Percentiles rank a stretch among this genome's conserved stretches.
These are phyloP conservation scores for Odocoileus virginianus DNA, from an alignment of 2,113 vertebrate species.

Conservation along the genomic window DNA sequence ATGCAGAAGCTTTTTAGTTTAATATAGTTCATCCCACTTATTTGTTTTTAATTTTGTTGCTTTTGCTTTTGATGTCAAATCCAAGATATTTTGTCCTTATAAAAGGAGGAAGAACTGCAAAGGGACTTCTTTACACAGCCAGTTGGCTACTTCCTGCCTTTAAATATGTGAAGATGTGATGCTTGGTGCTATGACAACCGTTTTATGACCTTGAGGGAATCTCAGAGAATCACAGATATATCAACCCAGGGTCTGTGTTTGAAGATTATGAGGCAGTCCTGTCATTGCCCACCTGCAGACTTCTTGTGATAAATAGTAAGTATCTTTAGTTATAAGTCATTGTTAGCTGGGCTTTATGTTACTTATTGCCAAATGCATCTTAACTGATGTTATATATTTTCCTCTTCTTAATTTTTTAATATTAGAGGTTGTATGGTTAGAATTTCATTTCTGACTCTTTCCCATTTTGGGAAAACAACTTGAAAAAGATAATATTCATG, in stretches of 20 bases:
- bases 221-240: background rate
- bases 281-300: background rate
- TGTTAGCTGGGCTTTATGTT: background rate
- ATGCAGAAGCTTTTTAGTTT: background rate
- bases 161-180: background rate
- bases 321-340: background rate
- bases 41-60: background rate
- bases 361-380: background rate
- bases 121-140: background rate
- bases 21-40: background rate
- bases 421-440: background rate
- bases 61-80: background rate
- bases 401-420: background rate
- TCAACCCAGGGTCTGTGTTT: background rate
- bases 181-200: background rate
- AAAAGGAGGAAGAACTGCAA: background rate
- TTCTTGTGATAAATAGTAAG: background rate
- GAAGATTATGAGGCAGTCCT: background rate
- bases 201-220: background rate
- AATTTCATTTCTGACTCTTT: background rate
- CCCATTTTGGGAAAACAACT: background rate
- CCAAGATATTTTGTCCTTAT: background rate
- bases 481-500: background rate
- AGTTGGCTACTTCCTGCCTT: background rate
- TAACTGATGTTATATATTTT: background rate